Base-by-base conservation (phyloP, 1,140 invertebrate genomes). In the Parasteatoda tepidariorum region DNA sequence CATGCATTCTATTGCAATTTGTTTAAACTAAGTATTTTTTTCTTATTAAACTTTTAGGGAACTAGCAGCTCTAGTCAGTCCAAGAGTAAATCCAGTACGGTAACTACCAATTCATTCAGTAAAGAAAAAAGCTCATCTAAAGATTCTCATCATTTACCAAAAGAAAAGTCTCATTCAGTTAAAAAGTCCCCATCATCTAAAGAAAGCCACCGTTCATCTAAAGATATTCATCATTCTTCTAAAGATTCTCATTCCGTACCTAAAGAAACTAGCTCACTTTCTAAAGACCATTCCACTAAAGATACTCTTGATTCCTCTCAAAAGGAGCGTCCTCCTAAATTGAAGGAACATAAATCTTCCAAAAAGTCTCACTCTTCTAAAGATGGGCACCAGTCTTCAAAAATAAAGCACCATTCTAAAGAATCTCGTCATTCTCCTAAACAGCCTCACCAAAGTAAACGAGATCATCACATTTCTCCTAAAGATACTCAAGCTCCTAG, bases 1-100 rank as follows among this genome's bases (percentile, higher is more conserved):
- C n/a, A n/a, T n/a, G n/a, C n/a, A n/a, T n/a, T n/a, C n/a, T n/a
- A n/a, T n/a, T n/a, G n/a, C n/a, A n/a, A n/a, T n/a, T n/a, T n/a
- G 4, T 0, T 48, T 18, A 48, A 13, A 48, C 9, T 48, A 48
- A 48, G 18, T 48, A 0, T 48, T 13, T 48, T 48, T 48, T 48
- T 48, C 38, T 13, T 48, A 13, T 2, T 13, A 9, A 2, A 48
- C 0, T 78, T 66, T 4, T 31, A 78, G 75, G 48, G 31, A 55
- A n/a, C 38, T 55, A 48, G 75, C 24, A 38, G 30, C 31, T 71
- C 78, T 82, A 82, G 78, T 82, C 78, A 82, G 26, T 54, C 78
- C 2, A 82, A 82, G 71, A 30, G 54, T 61, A 82, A 82, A 48
- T 61, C n/a, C 61, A 34, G 31, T 11, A 30, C 78, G 18, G 15